phyloP scores from a whole-genome alignment of 2,113 vertebrate species.

The Copsychus sechellarum region DNA sequence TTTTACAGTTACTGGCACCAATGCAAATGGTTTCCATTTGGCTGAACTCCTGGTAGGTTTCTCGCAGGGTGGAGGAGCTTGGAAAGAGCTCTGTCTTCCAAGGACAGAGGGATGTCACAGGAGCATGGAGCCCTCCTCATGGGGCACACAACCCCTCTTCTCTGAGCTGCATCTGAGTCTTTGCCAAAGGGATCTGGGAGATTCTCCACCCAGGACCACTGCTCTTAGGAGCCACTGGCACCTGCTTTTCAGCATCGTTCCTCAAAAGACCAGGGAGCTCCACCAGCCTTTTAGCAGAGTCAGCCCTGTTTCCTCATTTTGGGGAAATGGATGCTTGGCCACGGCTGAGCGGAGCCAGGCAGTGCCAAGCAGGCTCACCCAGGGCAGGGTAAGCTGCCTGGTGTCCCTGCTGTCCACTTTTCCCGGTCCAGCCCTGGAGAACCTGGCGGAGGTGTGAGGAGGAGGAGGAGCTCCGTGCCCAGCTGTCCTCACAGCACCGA shows the following conservation, averaged over 20 bases:
- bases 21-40: neutral
- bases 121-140: neutral
- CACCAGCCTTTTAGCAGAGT: neutral
- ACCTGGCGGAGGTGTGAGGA: neutral
- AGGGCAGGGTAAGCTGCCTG: neutral
- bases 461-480: neutral
- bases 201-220: neutral
- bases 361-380: neutral
- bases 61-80: neutral
- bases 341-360: neutral
- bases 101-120: neutral
- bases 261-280: neutral
- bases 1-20: neutral
- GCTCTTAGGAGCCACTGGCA: neutral
- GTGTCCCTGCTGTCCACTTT: fast-evolving
- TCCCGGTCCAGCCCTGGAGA: neutral
- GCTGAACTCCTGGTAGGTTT: neutral
- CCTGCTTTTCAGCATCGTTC: neutral
- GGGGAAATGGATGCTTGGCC: neutral
- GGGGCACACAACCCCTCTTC: fast-evolving
- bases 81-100: neutral
- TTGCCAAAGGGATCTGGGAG: neutral
- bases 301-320: neutral
- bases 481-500: neutral
- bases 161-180: neutral